These are phyloP conservation scores for Amblyraja radiata DNA, from an alignment of 2,797 vertebrate species.

Conservation along the genomic window DNA sequence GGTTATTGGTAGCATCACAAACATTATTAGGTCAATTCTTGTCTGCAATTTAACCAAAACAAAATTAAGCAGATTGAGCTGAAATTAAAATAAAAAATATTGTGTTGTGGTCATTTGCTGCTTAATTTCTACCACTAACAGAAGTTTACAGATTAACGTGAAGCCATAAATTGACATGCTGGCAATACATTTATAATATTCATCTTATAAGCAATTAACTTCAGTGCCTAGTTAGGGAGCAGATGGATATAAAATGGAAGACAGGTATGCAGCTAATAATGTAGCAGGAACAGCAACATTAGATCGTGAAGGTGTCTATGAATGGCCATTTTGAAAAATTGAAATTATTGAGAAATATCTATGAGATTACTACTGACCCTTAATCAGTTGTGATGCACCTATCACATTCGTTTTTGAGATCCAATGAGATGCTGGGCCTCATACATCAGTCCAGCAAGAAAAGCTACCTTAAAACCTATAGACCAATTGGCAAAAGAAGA, in stretches of 20 bases:
- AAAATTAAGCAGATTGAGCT: neutral
- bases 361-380: neutral
- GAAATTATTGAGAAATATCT: neutral
- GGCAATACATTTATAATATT: neutral
- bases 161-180: neutral
- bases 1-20: neutral
- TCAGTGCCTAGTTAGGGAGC: neutral
- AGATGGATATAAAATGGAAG: neutral
- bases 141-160: neutral
- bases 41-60: neutral
- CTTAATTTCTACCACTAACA: neutral
- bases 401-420: neutral
- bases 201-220: neutral
- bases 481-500: neutral
- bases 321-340: neutral
- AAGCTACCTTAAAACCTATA: neutral
- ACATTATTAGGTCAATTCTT: neutral
- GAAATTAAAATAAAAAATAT: neutral
- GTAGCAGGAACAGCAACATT: neutral
- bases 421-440: neutral
- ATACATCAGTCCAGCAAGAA: neutral
- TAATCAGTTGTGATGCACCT: neutral
- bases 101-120: neutral
- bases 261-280: neutral
- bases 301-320: neutral